phyloP scores from a whole-genome alignment of 2,888 invertebrate genomes.

The Acronicta alni region DNA sequence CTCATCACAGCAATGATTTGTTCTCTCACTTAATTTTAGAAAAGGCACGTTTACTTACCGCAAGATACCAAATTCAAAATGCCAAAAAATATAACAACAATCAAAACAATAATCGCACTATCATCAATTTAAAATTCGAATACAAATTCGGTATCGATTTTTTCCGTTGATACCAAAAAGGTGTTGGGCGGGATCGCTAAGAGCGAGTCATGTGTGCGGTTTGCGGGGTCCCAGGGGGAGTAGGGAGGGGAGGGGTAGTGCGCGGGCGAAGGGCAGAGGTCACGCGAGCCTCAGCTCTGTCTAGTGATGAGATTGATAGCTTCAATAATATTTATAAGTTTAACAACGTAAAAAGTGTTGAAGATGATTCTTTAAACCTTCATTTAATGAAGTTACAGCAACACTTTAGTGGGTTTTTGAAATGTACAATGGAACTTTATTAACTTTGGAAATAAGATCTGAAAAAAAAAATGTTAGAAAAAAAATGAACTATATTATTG shows the following conservation, averaged over 20 bases:
- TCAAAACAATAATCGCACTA: conserved; percentile 41
- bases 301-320: conserved; percentile 59
- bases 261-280: conserved; percentile 82
- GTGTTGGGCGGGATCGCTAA: conserved; percentile 82
- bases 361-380: conserved; percentile 17
- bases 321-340: conserved; percentile 64
- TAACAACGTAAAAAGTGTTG: conserved; percentile 25
- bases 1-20: no score
- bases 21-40: not conserved
- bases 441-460: no score
- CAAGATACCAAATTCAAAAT: conserved; percentile 37
- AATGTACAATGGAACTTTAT: not conserved
- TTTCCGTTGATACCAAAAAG: conserved; percentile 79
- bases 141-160: conserved; percentile 74
- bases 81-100: conserved; percentile 24
- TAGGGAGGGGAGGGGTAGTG: conserved; percentile 56
- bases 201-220: conserved; percentile 69
- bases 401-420: not conserved
- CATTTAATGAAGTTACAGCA: conserved; percentile 3
- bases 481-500: no score
- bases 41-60: conserved; percentile 2
- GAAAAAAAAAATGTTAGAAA: no score
- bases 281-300: conserved; percentile 71
- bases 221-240: conserved; percentile 41
- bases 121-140: conserved; percentile 50